Evolutionary conservation across 2,113 vertebrate genomes (phyloP).

Genomic region (Dinomys branickii): DNA sequence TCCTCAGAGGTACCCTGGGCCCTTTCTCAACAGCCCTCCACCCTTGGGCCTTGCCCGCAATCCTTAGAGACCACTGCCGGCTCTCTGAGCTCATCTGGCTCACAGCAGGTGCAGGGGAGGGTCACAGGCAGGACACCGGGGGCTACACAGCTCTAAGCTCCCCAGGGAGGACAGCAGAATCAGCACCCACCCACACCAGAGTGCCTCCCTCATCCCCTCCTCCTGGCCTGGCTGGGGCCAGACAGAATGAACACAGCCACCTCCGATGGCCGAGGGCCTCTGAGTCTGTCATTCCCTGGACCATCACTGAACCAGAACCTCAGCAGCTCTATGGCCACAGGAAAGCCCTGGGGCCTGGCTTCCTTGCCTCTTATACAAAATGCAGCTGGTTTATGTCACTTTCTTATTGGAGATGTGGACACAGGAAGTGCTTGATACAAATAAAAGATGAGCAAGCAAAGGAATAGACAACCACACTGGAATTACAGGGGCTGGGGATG

Average conservation of each 20-base stretch:
- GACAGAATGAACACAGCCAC: background rate
- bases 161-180: background rate
- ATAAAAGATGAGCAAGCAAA: background rate
- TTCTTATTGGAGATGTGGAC: background rate
- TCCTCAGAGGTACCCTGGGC: background rate
- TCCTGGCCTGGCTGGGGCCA: background rate
- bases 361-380: background rate
- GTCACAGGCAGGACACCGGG: constrained; percentile 25
- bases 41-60: background rate
- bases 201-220: background rate
- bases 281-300: background rate
- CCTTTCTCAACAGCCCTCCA: background rate
- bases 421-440: background rate
- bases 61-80: background rate
- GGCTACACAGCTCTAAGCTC: background rate
- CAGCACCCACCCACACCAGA: background rate
- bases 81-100: background rate
- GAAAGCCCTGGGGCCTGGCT: background rate
- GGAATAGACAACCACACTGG: background rate
- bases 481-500: background rate
- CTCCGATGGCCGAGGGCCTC: background rate
- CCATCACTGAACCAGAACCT: background rate
- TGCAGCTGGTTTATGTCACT: background rate
- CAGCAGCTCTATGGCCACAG: background rate
- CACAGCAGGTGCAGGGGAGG: background rate